Conservation (phyloP, 2,113 vertebrate species). For the Erpornis zantholeuca region DNA sequence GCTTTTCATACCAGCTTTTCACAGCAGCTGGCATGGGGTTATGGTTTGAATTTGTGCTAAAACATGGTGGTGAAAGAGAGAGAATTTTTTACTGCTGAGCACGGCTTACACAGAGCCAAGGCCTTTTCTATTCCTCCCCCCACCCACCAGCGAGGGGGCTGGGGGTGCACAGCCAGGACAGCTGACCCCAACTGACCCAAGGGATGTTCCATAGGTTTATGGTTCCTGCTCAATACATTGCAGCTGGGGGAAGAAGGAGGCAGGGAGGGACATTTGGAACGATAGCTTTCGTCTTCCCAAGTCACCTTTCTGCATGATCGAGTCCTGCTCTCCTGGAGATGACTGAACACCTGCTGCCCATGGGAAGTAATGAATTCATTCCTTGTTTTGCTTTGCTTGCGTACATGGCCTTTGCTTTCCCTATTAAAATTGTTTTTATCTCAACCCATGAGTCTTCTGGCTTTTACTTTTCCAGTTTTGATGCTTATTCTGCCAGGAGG, state of each 20-base stretch:
- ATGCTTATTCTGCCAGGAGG: not conserved
- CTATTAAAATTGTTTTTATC: not conserved
- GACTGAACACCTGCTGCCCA: not conserved
- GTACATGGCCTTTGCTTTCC: not conserved
- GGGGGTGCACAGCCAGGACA: not conserved
- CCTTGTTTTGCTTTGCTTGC: not conserved
- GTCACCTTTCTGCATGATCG: fast-evolving
- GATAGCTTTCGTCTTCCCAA: not conserved
- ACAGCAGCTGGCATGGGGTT: not conserved
- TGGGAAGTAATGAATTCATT: not conserved
- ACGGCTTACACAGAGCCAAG: not conserved
- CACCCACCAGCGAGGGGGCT: fast-evolving
- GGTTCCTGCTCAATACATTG: not conserved
- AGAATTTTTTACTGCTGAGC: not conserved
- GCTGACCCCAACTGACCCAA: not conserved
- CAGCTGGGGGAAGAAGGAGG: not conserved
- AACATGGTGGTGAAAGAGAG: not conserved
- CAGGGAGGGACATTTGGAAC: not conserved
- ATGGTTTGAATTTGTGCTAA: not conserved
- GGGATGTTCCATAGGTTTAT: not conserved
- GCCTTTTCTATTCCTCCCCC: not conserved
- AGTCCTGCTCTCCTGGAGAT: not conserved
- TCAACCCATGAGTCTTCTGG: not conserved
- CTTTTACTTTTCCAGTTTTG: not conserved
- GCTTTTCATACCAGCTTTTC: not conserved